phyloP scores from a whole-genome alignment of 2,113 vertebrate genomes.

The Octodon degus region DNA sequence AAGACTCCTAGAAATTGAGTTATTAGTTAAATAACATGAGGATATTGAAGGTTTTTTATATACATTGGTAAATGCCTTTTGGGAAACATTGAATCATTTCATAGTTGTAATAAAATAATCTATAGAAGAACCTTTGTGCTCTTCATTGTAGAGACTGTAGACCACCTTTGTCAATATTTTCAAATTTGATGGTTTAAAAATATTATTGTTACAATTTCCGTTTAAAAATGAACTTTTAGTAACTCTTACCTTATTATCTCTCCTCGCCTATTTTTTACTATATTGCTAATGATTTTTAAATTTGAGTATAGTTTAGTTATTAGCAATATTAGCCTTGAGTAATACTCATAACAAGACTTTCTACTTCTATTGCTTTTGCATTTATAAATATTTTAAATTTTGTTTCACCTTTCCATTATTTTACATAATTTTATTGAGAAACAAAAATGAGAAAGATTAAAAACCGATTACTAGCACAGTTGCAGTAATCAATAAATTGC shows the following conservation, averaged over 20 bases:
- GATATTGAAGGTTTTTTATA: slow-evolving; percentile 41
- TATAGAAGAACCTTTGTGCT: neutral
- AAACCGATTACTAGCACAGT: too few species aligned
- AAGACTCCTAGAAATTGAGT: slow-evolving; percentile 65
- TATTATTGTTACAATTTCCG: slow-evolving; percentile 31
- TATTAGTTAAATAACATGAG: slow-evolving; percentile 55
- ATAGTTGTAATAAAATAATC: neutral
- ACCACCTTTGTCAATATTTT: slow-evolving; percentile 32
- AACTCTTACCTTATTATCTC: neutral
- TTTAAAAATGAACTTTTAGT: neutral
- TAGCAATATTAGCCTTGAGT: neutral
- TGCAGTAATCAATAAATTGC: too few species aligned
- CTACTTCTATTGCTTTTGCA: slow-evolving; percentile 17
- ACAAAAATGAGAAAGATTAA: too few species aligned
- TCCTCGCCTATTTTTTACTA: neutral
- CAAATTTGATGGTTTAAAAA: neutral
- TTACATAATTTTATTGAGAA: too few species aligned
- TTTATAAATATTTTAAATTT: neutral
- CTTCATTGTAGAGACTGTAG: neutral
- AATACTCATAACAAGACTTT: slow-evolving; percentile 37
- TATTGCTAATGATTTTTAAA: neutral
- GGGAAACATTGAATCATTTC: slow-evolving; percentile 52
- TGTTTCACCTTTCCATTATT: neutral
- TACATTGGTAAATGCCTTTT: slow-evolving; percentile 38
- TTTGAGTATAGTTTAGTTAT: neutral